A percentile compares a stretch with the other conserved stretches of the same genome.
These are phyloP conservation scores for Tenthredo amoena DNA, from an alignment of 2,888 invertebrate genomes.

Conservation along the genomic window DNA sequence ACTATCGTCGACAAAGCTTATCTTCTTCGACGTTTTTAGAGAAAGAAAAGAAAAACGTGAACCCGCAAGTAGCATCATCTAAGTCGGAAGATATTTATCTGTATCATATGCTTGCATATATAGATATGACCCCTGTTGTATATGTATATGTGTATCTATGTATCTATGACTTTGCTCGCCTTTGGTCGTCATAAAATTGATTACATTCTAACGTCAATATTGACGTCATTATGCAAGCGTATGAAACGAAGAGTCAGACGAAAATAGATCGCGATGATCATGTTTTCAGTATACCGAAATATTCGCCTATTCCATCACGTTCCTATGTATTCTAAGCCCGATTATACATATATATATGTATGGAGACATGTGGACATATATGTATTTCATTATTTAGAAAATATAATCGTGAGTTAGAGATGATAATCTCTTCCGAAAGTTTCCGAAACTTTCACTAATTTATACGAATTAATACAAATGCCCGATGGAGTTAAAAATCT, in stretches of 20 bases:
- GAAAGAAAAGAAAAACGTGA: neutral
- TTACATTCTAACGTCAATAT: slow-evolving; percentile 42
- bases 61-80: neutral
- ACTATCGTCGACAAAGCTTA: neutral
- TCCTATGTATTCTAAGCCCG: neutral
- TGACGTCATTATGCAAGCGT: slow-evolving; percentile 37
- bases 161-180: slow-evolving; percentile 21
- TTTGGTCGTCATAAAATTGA: slow-evolving; percentile 31
- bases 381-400: neutral
- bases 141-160: neutral
- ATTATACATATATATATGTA: too few species aligned
- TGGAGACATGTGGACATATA: neutral
- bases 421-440: neutral
- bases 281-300: neutral
- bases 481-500: neutral
- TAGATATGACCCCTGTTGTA: neutral
- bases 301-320: neutral
- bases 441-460: too few species aligned
- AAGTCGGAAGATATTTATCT: neutral
- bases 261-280: slow-evolving; percentile 12
- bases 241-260: neutral
- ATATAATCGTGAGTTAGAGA: neutral
- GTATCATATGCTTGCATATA: neutral
- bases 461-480: neutral
- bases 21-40: neutral